A percentile compares a stretch with the other conserved stretches of the same genome.
These are phyloP conservation scores for Philereme vetulata DNA, from an alignment of 2,888 invertebrate species.

Conservation along the genomic window DNA sequence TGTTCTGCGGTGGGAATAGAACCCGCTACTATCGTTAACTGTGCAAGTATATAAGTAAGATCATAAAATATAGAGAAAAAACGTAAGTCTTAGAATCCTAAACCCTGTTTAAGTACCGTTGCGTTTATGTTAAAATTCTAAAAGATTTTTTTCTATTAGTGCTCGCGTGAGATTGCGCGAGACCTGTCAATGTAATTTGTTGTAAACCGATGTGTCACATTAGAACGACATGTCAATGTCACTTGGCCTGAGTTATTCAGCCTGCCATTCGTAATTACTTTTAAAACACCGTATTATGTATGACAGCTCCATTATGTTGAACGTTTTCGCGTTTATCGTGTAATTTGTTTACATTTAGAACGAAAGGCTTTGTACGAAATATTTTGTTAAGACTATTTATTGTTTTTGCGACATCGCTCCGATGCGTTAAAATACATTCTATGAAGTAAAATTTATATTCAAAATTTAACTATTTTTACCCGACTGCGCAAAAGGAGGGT, in stretches of 20 bases:
- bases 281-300: slow-evolving; percentile 23
- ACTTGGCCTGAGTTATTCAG: slow-evolving; percentile 21
- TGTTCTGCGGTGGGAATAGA: too few species aligned
- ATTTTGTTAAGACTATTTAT: background rate
- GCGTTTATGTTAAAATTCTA: too few species aligned
- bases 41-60: too few species aligned
- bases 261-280: slow-evolving; percentile 25
- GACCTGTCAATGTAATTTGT: slow-evolving; percentile 10
- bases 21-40: too few species aligned
- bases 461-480: too few species aligned
- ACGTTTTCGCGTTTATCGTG: slow-evolving; percentile 13
- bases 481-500: too few species aligned
- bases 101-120: too few species aligned
- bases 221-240: slow-evolving; percentile 23
- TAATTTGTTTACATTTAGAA: slow-evolving; percentile 9
- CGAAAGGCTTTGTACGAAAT: background rate
- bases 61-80: too few species aligned
- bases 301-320: slow-evolving; percentile 28
- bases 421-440: too few species aligned
- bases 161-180: background rate
- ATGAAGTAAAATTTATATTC: too few species aligned
- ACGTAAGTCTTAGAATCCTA: background rate
- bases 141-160: background rate
- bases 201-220: slow-evolving; percentile 13
- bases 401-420: too few species aligned